Evolutionary conservation across 2,888 invertebrate genomes (phyloP).

Genomic region (Epistrophe eligans): DNA sequence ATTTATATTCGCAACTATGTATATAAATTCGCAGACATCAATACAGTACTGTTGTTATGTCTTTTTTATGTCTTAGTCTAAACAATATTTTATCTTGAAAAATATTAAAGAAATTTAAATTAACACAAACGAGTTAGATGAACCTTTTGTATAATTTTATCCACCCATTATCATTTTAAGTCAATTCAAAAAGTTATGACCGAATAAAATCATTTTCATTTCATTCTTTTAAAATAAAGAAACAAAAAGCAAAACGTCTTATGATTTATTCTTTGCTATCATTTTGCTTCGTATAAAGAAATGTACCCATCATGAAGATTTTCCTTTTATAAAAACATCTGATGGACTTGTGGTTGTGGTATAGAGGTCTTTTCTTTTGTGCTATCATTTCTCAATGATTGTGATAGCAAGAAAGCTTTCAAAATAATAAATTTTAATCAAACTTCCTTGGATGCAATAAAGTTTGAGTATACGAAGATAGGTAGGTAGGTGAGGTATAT

Average conservation of each 20-base stretch:
- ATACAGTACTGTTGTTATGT: too few species aligned
- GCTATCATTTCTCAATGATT: background rate
- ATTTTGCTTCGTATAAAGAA: background rate
- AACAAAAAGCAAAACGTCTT: background rate
- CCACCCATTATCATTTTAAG: background rate
- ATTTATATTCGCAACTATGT: too few species aligned
- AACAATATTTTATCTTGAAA: background rate
- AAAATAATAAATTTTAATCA: slow-evolving; percentile 40
- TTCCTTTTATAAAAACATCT: too few species aligned
- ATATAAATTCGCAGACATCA: too few species aligned
- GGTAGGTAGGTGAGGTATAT: background rate
- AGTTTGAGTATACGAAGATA: slow-evolving; percentile 4
- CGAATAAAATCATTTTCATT: slow-evolving; percentile 1
- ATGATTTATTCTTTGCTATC: background rate
- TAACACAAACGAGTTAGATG: background rate
- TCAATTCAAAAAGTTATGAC: background rate
- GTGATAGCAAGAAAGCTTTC: background rate
- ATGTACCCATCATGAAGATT: background rate
- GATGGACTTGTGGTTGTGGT: background rate
- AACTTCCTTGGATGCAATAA: slow-evolving; percentile 10
- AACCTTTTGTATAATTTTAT: background rate
- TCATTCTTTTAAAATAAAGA: background rate
- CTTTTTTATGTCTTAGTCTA: background rate
- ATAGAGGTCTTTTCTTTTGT: background rate
- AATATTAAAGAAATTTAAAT: background rate